Base-by-base conservation (phyloP, 2,888 invertebrate genomes). In the Hedya salicella region DNA sequence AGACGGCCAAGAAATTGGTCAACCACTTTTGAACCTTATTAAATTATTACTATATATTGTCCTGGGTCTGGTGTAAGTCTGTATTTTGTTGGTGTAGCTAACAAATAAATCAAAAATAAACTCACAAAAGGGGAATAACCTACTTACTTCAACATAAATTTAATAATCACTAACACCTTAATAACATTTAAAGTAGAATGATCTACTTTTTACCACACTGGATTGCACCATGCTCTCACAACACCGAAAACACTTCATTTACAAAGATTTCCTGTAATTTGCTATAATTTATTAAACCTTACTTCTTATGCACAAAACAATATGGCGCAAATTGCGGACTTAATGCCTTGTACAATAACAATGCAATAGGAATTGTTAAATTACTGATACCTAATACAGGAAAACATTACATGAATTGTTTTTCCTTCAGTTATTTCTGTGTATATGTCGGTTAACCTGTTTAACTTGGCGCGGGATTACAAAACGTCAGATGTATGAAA, bases 371-470 rank as follows among this genome's bases (percentile, higher is more conserved):
- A 9, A 9, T 25, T 3, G 6, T 4, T 25, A 25, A 25, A 25
- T 25, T 4, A 25, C 6, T 17, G n/a, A 9, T 19, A n/a, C n/a
- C n/a, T n/a, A 21, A 14, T 54, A 44, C 56, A 57, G 57, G 57
- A 57, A 57, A 57, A 57, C 11, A 8, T n/a, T 57, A 13, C n/a
- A 8, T 1, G 32, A 46, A 32, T 19, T 57, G 1, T 13, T 57
- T 57, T 57, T 57, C 57, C 57, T 44, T 19, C 4, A 32, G 30
- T 17, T 57, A 57, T 57, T 57, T 44, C 9, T 46, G 57, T 49
- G 21, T 48, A 36, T 49, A 49, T 39, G 19, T 14, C 17, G 36
- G 16, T 48, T 2, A 4, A 17, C 16, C 16, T 42, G 8, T 36
- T 39, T 8, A n/a, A n/a, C 9, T n/a, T 36, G 36, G 36, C 36